These are phyloP conservation scores for Bradypodion ventrale DNA, from an alignment of 2,797 vertebrate species.

Conservation along the genomic window DNA sequence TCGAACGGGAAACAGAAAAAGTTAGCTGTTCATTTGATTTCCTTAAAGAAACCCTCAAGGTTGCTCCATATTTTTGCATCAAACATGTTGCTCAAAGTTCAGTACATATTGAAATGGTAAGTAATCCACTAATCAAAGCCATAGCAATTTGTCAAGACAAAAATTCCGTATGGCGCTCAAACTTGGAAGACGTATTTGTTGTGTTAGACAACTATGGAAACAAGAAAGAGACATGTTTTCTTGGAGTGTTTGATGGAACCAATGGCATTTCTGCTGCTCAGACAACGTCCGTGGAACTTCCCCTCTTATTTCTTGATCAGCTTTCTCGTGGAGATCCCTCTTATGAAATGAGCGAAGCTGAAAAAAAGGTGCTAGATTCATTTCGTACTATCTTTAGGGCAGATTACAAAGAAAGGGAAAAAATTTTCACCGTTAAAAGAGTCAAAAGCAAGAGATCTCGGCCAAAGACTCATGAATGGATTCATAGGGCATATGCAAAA, in stretches of 20 bases:
- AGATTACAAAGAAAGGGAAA: constrained; percentile 60
- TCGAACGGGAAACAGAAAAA: constrained; percentile 53
- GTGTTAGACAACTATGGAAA: constrained; percentile 64
- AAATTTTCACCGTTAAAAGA: constrained; percentile 42
- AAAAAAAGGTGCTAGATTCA: constrained; percentile 62
- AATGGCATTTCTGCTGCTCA: constrained; percentile 61
- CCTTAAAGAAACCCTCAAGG: constrained; percentile 49
- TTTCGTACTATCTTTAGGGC: constrained; percentile 67
- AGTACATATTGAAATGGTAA: constrained; percentile 29
- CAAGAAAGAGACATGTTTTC: constrained; percentile 67
- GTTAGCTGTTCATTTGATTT: constrained; percentile 63
- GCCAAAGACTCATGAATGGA: constrained; percentile 30
- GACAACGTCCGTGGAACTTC: constrained; percentile 67
- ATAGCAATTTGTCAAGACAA: constrained; percentile 68
- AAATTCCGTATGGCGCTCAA: constrained; percentile 66
- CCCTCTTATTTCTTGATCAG: constrained; percentile 71
- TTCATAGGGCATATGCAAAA: constrained; percentile 69
- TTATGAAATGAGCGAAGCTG: constrained; percentile 57
- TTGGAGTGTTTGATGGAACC: constrained; percentile 71
- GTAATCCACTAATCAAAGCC: constrained; percentile 64
- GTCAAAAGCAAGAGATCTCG: background rate
- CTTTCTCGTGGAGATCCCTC: constrained; percentile 65
- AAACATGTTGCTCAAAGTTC: constrained; percentile 8
- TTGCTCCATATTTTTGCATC: constrained; percentile 8
- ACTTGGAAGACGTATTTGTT: constrained; percentile 67